phyloP scores from a whole-genome alignment of 2,797 vertebrate species.

The Amazona ochrocephala region DNA sequence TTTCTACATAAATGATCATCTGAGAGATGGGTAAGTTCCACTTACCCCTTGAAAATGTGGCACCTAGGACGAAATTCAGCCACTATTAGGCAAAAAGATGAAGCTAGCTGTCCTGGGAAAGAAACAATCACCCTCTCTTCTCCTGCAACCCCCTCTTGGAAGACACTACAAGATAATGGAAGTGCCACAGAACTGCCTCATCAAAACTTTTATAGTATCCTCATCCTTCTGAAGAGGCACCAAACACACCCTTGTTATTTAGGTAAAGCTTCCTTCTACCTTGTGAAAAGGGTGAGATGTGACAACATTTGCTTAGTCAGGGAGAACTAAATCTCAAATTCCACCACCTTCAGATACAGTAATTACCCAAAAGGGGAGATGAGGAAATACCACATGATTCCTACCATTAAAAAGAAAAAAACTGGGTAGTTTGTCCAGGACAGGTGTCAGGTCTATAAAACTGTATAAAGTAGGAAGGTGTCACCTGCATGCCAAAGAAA shows the following conservation, averaged over 20 bases:
- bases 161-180: neutral
- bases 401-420: neutral
- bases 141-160: neutral
- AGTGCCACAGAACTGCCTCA: neutral
- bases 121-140: neutral
- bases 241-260: rapidly evolving
- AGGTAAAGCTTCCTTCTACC: neutral
- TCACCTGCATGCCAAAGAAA: neutral
- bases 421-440: neutral
- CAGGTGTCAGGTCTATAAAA: neutral
- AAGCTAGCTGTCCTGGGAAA: neutral
- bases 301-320: neutral
- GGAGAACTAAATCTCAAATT: neutral
- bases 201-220: neutral
- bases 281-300: neutral
- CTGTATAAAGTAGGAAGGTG: neutral
- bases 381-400: neutral
- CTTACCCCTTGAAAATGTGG: neutral
- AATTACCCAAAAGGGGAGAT: neutral
- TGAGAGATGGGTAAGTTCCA: neutral
- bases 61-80: neutral
- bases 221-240: neutral
- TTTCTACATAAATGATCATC: neutral
- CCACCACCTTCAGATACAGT: neutral
- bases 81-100: neutral